Conservation (phyloP, 2,888 invertebrate genomes). For the Vanessa cardui region DNA sequence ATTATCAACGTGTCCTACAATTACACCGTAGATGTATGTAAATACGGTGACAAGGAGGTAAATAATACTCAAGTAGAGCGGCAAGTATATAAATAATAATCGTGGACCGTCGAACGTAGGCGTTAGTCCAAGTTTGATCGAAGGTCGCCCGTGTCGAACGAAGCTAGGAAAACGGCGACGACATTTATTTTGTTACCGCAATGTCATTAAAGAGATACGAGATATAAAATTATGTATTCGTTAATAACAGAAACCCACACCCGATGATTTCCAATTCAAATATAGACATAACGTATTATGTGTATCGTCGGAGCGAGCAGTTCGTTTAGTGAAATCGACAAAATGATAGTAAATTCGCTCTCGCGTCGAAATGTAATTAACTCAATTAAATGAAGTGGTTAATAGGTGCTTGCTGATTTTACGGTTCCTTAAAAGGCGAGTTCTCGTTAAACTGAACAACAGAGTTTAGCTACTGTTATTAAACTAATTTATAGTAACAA, state of each 20-base stretch:
- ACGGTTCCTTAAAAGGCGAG: constrained; percentile 50
- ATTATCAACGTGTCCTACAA: constrained; percentile 73
- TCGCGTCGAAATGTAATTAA: constrained; percentile 46
- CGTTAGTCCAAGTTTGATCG: constrained; percentile 59
- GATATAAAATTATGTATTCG: constrained; percentile 39
- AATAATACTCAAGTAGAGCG: constrained; percentile 65
- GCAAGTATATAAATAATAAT: constrained; percentile 62
- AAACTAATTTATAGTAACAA: constrained; percentile 47
- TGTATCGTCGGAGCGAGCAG: neutral
- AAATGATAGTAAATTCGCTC: constrained; percentile 15
- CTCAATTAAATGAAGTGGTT: constrained; percentile 49
- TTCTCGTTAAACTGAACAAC: constrained; percentile 46
- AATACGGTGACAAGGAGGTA: constrained; percentile 74
- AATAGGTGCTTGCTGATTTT: constrained; percentile 46
- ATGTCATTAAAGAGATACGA: constrained; percentile 34
- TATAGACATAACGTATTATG: constrained; percentile 17
- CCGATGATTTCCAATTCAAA: constrained; percentile 23
- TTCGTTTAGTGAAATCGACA: constrained; percentile 3
- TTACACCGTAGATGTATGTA: constrained; percentile 68
- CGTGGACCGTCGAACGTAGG: constrained; percentile 64
- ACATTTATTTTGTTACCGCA: constrained; percentile 26
- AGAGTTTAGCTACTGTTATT: constrained; percentile 45
- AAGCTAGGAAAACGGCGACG: constrained; percentile 24
- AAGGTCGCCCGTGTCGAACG: constrained; percentile 52
- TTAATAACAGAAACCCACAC: constrained; percentile 44